Evolutionary conservation across 1,140 invertebrate species (phyloP).

Genomic region (Gerris buenoi): DNA sequence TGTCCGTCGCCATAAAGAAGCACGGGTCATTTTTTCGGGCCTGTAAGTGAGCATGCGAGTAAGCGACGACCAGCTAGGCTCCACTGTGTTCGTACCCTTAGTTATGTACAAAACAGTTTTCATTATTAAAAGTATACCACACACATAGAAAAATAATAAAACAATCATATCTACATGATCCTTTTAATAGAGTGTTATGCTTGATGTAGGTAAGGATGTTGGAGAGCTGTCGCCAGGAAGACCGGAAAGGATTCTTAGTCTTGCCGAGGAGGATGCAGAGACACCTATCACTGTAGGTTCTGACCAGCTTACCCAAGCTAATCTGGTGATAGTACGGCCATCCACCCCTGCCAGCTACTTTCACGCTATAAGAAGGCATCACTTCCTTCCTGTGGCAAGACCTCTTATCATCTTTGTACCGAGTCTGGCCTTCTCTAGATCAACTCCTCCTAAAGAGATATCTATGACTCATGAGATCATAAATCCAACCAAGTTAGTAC

Average conservation of each 20-base stretch:
- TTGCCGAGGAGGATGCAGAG: background rate
- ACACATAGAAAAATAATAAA: no score
- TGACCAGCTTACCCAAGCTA: background rate
- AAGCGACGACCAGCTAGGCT: no score
- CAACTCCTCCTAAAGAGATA: background rate
- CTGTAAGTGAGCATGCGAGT: no score
- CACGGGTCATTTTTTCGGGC: no score
- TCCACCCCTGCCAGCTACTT: background rate
- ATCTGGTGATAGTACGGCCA: background rate
- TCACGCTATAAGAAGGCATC: background rate
- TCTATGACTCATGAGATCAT: background rate
- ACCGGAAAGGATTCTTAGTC: background rate
- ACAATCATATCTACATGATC: no score
- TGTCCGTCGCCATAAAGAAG: no score
- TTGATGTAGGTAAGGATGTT: background rate
- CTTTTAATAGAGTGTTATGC: no score
- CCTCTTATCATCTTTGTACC: background rate
- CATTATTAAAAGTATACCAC: no score
- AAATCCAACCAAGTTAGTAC: background rate
- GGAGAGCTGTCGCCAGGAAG: background rate
- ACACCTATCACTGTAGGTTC: background rate
- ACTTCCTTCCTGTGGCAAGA: background rate
- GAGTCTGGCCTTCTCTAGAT: background rate
- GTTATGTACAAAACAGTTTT: no score
- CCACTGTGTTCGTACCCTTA: no score